phyloP scores from a whole-genome alignment of 2,797 vertebrate genomes.

The Helicolenus hilgendorfi region DNA sequence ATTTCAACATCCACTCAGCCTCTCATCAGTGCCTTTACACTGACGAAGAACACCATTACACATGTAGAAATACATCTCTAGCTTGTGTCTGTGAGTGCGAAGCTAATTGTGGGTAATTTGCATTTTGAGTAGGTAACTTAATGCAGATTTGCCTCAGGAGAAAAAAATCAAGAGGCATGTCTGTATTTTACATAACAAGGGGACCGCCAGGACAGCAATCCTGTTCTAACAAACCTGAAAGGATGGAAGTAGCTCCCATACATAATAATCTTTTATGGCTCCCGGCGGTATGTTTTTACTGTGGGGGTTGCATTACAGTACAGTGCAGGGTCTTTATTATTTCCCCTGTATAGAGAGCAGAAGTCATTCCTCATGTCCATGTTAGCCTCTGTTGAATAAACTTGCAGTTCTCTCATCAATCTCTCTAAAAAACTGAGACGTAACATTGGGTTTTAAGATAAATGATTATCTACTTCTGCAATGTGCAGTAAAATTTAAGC shows the following conservation, averaged over 20 bases:
- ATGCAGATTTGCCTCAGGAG: slow-evolving; percentile 48
- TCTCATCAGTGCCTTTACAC: not conserved
- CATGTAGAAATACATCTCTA: not conserved
- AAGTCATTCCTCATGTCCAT: not conserved
- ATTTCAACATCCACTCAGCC: slow-evolving; percentile 3
- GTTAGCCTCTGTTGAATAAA: not conserved
- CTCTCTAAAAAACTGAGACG: not conserved
- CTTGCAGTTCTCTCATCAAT: not conserved
- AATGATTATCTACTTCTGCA: not conserved
- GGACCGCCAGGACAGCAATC: slow-evolving; percentile 1
- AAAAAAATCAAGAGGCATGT: slow-evolving; percentile 34
- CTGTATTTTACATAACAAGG: slow-evolving; percentile 38
- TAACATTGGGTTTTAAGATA: not conserved
- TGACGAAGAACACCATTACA: not conserved
- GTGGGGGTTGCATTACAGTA: slow-evolving; percentile 2
- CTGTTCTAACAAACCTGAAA: slow-evolving; percentile 10
- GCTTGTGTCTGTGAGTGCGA: not conserved
- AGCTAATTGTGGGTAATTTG: slow-evolving; percentile 54
- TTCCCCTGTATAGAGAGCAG: not conserved
- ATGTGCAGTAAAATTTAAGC: not conserved
- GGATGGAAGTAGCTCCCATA: not conserved
- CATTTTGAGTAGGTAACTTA: slow-evolving; percentile 42
- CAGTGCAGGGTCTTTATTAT: slow-evolving; percentile 3
- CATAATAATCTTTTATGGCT: slow-evolving; percentile 36
- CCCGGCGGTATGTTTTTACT: slow-evolving; percentile 9